Percentiles rank a stretch among this genome's conserved stretches.
Conservation (phyloP, 23 tunicate species). For the Clavelina lepadiformis region DNA sequence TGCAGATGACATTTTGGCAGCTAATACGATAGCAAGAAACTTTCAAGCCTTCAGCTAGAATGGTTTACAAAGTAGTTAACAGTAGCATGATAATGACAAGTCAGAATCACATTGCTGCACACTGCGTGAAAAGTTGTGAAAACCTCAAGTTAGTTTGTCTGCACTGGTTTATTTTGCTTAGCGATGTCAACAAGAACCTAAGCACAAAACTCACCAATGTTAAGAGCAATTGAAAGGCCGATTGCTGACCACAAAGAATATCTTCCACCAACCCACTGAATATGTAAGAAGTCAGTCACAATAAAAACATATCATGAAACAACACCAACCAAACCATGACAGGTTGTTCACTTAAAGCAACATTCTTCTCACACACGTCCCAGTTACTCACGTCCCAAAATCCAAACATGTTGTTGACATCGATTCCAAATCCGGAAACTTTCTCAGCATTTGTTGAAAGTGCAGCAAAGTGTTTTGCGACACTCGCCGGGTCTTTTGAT, state of each 20-base stretch:
- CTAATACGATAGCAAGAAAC: no score
- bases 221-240: slow-evolving; percentile 91
- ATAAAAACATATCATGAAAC: not conserved
- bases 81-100: no score
- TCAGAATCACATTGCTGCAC: no score
- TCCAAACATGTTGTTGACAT: slow-evolving; percentile 94
- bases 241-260: slow-evolving; percentile 98
- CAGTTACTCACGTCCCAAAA: slow-evolving; percentile 96
- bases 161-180: no score
- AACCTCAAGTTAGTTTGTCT: no score
- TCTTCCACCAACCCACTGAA: slow-evolving; percentile 99
- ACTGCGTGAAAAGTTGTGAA: no score
- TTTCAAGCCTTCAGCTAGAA: no score
- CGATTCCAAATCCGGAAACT: slow-evolving; percentile 95
- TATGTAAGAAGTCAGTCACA: not conserved
- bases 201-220: slow-evolving; percentile 53
- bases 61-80: no score
- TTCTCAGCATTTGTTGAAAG: slow-evolving; percentile 90
- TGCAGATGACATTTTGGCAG: no score
- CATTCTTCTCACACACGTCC: not conserved
- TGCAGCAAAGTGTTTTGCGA: slow-evolving; percentile 94
- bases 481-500: slow-evolving; percentile 34
- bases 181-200: not conserved
- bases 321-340: slow-evolving; percentile 1
- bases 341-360: not conserved